Percentiles rank a stretch among this genome's conserved stretches.
These are phyloP conservation scores for Enteromius thamalakanensis DNA, from an alignment of 2,797 vertebrate genomes.

Conservation along the genomic window DNA sequence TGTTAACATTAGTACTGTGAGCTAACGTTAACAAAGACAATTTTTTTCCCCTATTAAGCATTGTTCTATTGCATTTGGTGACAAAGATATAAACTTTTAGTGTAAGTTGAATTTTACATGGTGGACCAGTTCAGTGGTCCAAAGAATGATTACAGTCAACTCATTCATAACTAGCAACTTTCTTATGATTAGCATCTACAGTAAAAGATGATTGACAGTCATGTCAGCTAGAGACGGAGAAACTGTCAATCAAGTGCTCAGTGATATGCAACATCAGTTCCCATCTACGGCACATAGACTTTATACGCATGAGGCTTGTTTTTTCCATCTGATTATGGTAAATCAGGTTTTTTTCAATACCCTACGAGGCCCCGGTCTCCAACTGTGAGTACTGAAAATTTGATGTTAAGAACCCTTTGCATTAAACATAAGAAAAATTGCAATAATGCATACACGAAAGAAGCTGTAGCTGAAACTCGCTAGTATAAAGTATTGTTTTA, in stretches of 20 bases:
- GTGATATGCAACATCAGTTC: conserved; percentile 52
- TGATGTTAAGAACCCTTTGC: neutral
- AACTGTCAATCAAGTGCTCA: conserved; percentile 59
- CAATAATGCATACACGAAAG: neutral
- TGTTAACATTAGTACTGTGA: too few relatives aligned
- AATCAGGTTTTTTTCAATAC: conserved; percentile 22
- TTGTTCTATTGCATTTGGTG: neutral
- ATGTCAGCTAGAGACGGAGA: conserved; percentile 35
- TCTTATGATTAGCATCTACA: conserved; percentile 25
- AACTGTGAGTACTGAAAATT: neutral
- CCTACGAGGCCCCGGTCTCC: conserved; percentile 14
- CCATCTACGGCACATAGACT: conserved; percentile 31
- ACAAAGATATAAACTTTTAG: neutral
- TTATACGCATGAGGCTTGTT: conserved; percentile 38
- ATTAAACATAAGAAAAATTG: neutral
- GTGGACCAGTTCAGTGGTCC: conserved; percentile 4
- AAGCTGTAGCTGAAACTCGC: neutral
- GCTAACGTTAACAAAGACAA: too few relatives aligned
- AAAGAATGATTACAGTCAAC: conserved; percentile 6
- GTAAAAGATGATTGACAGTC: conserved; percentile 48
- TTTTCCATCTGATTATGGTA: conserved; percentile 26
- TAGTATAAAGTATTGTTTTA: conserved; percentile 16
- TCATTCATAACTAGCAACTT: neutral
- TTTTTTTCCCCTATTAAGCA: neutral
- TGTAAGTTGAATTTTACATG: neutral